Conservation (phyloP, 2,113 vertebrate genomes). For the Pelmatolapia mariae region DNA sequence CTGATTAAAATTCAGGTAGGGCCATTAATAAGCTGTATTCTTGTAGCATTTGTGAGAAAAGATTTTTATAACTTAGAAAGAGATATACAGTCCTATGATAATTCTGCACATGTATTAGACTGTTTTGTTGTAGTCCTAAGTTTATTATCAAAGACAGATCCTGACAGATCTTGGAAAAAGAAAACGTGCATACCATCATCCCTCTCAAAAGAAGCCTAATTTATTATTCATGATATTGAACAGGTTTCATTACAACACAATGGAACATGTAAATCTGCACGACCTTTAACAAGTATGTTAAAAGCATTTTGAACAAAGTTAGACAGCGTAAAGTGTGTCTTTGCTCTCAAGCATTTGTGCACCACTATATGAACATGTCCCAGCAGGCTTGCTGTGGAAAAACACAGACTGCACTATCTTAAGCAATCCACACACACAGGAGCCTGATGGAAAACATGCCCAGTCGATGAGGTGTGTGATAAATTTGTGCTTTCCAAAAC, state of each 20-base stretch:
- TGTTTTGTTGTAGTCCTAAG: background rate
- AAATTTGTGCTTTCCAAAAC: background rate
- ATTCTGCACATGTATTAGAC: background rate
- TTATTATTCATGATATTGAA: background rate
- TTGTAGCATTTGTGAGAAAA: background rate
- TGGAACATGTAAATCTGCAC: background rate
- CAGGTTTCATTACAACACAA: background rate
- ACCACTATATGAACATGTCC: background rate
- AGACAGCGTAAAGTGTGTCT: background rate
- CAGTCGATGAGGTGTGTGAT: background rate
- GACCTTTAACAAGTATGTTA: background rate
- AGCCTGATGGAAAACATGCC: background rate
- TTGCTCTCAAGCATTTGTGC: background rate
- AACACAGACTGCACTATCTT: background rate
- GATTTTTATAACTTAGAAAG: background rate
- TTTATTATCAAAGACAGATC: background rate
- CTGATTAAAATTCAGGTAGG: background rate
- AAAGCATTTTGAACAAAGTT: background rate
- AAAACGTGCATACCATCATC: background rate
- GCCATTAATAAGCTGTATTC: too few relatives aligned
- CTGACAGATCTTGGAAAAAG: background rate
- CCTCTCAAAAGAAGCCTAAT: background rate
- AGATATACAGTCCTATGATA: background rate
- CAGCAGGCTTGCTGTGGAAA: constrained; percentile 9
- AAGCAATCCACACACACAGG: background rate